phyloP scores from a whole-genome alignment of 2,797 vertebrate genomes.

The Spea hammondii region DNA sequence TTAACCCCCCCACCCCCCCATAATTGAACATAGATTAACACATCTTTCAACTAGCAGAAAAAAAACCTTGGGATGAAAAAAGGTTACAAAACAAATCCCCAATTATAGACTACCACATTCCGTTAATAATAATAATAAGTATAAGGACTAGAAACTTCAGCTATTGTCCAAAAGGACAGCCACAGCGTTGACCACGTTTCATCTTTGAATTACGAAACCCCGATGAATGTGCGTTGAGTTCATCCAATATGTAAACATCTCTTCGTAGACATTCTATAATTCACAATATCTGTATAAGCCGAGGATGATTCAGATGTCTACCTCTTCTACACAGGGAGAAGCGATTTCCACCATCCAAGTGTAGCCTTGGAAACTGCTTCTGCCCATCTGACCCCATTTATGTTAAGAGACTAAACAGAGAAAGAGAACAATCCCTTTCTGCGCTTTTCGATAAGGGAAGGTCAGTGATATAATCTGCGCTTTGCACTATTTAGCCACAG shows the following conservation, averaged over 20 bases:
- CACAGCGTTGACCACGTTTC: background rate
- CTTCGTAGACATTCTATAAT: background rate
- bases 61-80: no score
- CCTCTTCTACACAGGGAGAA: constrained; percentile 15
- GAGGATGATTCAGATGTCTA: constrained; percentile 30
- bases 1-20: no score
- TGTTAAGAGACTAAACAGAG: constrained; percentile 41
- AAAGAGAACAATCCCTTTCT: constrained; percentile 46
- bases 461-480: constrained; percentile 51
- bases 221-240: background rate
- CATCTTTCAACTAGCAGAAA: no score
- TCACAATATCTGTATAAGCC: constrained; percentile 15
- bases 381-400: constrained; percentile 39
- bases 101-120: no score
- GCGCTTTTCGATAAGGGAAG: constrained; percentile 50
- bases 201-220: background rate
- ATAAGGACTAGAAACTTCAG: no score
- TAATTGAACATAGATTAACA: no score
- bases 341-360: constrained; percentile 27
- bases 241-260: background rate
- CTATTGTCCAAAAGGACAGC: no score
- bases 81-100: no score
- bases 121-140: no score
- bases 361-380: constrained; percentile 51
- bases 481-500: constrained; percentile 50